Percentiles rank a stretch among this genome's conserved stretches.
phyloP scores from a whole-genome alignment of 2,113 vertebrate species.

The Acanthochromis polyacanthus region DNA sequence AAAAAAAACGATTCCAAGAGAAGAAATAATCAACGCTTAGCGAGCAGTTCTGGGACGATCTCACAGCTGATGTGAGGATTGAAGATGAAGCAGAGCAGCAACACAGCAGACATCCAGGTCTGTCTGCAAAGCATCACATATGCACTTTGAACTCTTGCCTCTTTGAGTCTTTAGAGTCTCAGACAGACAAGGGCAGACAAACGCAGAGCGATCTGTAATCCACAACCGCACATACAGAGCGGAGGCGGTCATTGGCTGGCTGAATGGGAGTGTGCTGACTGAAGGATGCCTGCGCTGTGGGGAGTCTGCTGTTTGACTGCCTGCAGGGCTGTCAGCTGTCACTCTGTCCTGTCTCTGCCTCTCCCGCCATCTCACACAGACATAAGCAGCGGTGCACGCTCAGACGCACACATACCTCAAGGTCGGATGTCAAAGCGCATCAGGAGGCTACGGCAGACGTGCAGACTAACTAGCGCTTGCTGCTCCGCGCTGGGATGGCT shows the following conservation, averaged over 20 bases:
- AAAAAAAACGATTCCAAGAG: too few species aligned
- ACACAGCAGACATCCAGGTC: background rate
- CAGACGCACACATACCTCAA: slow-evolving; percentile 37
- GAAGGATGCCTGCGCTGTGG: slow-evolving; percentile 28
- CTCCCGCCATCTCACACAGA: background rate
- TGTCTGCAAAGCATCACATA: background rate
- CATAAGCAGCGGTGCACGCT: background rate
- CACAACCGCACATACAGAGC: background rate
- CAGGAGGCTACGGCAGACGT: slow-evolving; percentile 47
- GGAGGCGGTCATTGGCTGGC: background rate
- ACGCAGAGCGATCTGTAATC: slow-evolving; percentile 3
- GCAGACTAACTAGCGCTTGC: slow-evolving; percentile 32
- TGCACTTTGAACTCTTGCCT: slow-evolving; percentile 6
- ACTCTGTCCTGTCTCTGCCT: slow-evolving; percentile 29
- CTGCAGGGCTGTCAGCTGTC: slow-evolving; percentile 68
- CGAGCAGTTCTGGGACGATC: background rate
- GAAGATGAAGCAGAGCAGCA: background rate
- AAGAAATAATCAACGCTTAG: too few species aligned
- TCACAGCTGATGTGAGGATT: background rate
- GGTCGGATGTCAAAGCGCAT: slow-evolving; percentile 56
- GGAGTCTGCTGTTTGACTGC: slow-evolving; percentile 39
- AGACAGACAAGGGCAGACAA: background rate
- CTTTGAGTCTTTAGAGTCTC: slow-evolving; percentile 1
- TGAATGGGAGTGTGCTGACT: slow-evolving; percentile 17
- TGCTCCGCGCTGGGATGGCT: slow-evolving; percentile 11